These are phyloP conservation scores for Cinclus mexicanus DNA, from an alignment of 2,113 vertebrate species.

Conservation along the genomic window DNA sequence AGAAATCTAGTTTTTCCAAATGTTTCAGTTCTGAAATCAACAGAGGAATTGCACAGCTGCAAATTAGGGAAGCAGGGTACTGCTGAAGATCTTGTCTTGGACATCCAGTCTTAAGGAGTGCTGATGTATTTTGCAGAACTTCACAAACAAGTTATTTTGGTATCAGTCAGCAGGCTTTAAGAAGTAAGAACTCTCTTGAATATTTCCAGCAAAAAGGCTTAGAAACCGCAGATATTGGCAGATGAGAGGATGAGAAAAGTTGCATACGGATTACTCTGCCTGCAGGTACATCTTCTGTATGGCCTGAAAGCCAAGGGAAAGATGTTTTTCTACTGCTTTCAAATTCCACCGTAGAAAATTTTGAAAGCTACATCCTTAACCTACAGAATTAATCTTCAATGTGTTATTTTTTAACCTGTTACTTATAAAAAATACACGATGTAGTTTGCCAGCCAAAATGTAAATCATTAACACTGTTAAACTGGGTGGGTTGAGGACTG, in stretches of 20 bases:
- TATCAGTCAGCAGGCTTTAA: not conserved
- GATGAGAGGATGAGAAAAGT: not conserved
- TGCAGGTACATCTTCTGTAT: not conserved
- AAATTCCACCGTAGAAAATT: not conserved
- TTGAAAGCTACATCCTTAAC: not conserved
- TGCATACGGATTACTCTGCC: not conserved
- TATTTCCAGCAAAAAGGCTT: not conserved
- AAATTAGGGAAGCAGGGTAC: not conserved
- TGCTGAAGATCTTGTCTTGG: not conserved
- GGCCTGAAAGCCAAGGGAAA: not conserved
- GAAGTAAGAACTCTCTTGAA: not conserved
- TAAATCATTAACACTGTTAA: slow-evolving; percentile 43
- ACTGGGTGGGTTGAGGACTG: not conserved
- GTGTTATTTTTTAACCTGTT: slow-evolving; percentile 1
- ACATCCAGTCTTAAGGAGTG: not conserved
- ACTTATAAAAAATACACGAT: not conserved
- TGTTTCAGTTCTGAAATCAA: not conserved
- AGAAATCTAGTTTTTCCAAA: not conserved
- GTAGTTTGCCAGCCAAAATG: not conserved
- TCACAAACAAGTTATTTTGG: not conserved
- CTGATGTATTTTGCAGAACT: not conserved
- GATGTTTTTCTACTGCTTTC: not conserved
- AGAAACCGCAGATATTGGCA: not conserved
- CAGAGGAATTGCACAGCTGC: not conserved
- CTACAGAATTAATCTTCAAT: not conserved